These are phyloP conservation scores for Psilopsiagon aymara DNA, from an alignment of 2,113 vertebrate genomes.

Conservation along the genomic window DNA sequence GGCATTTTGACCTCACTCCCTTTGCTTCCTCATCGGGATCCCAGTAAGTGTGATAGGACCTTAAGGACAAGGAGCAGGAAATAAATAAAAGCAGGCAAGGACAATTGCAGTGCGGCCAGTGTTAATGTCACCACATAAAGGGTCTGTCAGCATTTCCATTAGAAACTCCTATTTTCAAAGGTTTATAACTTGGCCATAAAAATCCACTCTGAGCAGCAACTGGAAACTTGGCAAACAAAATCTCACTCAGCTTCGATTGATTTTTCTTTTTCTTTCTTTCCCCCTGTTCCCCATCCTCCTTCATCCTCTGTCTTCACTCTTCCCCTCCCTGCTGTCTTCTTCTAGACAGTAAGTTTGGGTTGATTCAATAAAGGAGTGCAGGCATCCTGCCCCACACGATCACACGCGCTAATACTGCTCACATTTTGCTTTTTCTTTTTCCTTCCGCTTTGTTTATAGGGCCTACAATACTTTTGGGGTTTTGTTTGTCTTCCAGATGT, in stretches of 20 bases:
- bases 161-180: slow-evolving; percentile 66
- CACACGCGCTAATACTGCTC: background rate
- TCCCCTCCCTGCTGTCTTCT: background rate
- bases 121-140: slow-evolving; percentile 65
- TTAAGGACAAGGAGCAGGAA: slow-evolving; percentile 38
- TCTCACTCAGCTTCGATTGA: background rate
- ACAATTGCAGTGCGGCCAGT: slow-evolving; percentile 9
- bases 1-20: background rate
- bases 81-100: slow-evolving; percentile 55
- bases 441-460: background rate
- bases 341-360: background rate
- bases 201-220: slow-evolving; percentile 51
- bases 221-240: slow-evolving; percentile 64
- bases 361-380: background rate
- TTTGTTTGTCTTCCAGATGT: background rate
- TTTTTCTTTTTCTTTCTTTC: slow-evolving; percentile 46
- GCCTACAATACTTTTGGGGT: background rate
- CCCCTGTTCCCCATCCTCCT: background rate
- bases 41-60: background rate
- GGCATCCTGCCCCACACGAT: background rate
- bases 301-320: background rate
- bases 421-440: background rate
- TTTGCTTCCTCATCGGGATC: background rate
- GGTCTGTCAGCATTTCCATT: slow-evolving; percentile 69
- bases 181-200: slow-evolving; percentile 69